Conservation (phyloP, 2,113 vertebrate species). For the Zosterops pallidus region DNA sequence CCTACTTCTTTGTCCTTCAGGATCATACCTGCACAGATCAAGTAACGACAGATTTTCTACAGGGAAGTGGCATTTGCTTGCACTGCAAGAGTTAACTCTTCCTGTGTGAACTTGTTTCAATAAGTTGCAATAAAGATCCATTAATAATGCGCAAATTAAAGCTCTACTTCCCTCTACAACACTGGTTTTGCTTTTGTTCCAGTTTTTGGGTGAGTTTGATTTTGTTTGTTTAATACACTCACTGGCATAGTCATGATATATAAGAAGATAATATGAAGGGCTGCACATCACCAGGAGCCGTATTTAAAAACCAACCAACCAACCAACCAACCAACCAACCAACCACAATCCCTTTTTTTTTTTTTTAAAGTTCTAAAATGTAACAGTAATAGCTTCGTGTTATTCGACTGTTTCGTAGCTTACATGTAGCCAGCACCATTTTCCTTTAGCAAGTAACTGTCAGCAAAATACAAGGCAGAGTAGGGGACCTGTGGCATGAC, state of each 20-base stretch:
- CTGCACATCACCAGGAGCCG: neutral
- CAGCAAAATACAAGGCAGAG: neutral
- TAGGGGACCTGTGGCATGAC: neutral
- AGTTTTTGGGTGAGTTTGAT: neutral
- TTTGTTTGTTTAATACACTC: neutral
- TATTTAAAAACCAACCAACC: neutral
- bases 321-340: neutral
- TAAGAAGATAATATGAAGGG: neutral
- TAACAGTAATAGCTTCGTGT: neutral
- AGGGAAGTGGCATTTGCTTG: neutral
- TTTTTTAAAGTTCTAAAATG: neutral
- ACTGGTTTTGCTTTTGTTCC: neutral
- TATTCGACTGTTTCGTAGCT: neutral
- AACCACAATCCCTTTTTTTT: neutral
- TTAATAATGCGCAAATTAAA: neutral
- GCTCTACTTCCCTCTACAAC: neutral
- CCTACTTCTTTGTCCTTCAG: neutral
- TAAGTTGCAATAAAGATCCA: neutral
- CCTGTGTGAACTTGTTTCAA: neutral
- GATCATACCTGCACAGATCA: neutral
- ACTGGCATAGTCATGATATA: too few relatives aligned
- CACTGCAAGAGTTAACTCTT: neutral
- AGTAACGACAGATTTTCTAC: neutral
- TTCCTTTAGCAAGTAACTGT: neutral
- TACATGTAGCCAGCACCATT: neutral